Conservation (phyloP, 2,113 vertebrate genomes). For the Elachura formosa region DNA sequence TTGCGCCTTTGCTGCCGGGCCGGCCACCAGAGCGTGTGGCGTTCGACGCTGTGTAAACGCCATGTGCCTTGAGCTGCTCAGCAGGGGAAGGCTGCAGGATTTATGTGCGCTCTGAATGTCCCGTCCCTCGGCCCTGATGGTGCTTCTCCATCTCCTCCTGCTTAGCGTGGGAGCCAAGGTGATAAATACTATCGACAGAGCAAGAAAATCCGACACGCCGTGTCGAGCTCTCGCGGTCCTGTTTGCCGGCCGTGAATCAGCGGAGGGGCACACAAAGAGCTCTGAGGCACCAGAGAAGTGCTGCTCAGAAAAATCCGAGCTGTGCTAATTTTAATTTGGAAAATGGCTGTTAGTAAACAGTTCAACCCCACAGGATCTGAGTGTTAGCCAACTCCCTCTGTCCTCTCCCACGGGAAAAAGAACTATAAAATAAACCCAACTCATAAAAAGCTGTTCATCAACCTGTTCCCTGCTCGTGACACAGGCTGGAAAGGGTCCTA, state of each 20-base stretch:
- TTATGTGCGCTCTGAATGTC: neutral
- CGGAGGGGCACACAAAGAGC: neutral
- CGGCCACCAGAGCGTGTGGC: neutral
- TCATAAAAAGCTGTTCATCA: conserved; percentile 50
- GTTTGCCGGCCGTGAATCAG: conserved; percentile 19
- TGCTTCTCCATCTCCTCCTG: neutral
- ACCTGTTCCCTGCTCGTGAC: neutral
- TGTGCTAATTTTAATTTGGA: conserved; percentile 15
- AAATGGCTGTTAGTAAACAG: neutral
- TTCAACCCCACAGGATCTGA: conserved; percentile 8
- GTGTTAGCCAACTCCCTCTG: neutral
- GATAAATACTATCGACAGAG: conserved; percentile 2
- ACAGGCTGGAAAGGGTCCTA: neutral
- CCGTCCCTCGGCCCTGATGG: neutral
- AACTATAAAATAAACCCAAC: neutral
- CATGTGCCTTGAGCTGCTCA: neutral
- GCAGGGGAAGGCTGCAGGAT: neutral
- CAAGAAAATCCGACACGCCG: neutral
- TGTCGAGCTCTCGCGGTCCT: neutral
- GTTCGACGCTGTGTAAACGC: neutral
- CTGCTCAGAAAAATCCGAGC: neutral
- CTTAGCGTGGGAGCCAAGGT: neutral
- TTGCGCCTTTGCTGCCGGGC: neutral
- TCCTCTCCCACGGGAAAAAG: conserved; percentile 39
- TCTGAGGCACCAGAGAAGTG: neutral